A percentile compares a stretch with the other conserved stretches of the same genome.
Conservation (phyloP, 2,113 vertebrate species). For the Stomatorhinus ivindoensis region DNA sequence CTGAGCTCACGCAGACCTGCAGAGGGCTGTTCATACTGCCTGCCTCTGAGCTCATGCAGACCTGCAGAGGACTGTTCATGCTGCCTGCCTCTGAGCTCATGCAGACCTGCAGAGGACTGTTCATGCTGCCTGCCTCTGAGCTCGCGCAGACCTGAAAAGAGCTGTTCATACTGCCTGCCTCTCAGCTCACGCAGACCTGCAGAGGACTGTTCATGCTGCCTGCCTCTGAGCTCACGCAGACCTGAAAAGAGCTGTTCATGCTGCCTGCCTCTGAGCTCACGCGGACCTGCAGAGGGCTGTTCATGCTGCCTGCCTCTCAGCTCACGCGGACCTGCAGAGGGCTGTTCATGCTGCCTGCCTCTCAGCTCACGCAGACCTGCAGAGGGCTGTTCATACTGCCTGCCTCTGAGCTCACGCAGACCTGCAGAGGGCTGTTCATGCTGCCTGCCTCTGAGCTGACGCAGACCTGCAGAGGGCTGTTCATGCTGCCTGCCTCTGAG, state of each 20-base stretch:
- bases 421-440: background rate
- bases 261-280: background rate
- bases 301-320: background rate
- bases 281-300: background rate
- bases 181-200: background rate
- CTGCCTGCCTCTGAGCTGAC: background rate
- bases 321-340: too few species aligned
- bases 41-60: background rate
- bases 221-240: background rate
- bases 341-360: too few species aligned
- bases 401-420: background rate
- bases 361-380: background rate
- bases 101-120: background rate
- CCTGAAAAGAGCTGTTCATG: background rate
- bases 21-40: background rate
- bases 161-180: background rate
- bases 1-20: background rate
- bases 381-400: background rate
- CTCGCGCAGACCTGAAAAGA: background rate
- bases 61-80: too few species aligned
- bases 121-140: background rate
- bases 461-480: too few species aligned
- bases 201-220: too few species aligned
- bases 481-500: too few species aligned
- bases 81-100: too few species aligned